A percentile compares a stretch with the other conserved stretches of the same genome.
phyloP scores from a whole-genome alignment of 2,888 invertebrate species.

The Aporophyla lueneburgensis region DNA sequence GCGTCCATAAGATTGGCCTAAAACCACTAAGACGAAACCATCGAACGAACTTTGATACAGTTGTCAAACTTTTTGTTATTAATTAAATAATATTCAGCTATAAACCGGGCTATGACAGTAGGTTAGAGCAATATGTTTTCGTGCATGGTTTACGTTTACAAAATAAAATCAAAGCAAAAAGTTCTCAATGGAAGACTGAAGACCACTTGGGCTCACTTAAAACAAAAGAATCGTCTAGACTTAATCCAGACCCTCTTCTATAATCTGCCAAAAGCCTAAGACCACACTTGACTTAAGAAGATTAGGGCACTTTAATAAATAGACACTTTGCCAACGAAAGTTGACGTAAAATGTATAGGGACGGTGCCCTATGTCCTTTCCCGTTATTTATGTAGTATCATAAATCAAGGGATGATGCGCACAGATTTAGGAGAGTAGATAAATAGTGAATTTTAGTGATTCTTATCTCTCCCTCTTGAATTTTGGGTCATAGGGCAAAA shows the following conservation, averaged over 20 bases:
- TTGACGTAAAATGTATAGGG: constrained; percentile 39
- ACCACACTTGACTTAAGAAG: constrained; percentile 35
- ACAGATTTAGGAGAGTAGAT: constrained; percentile 63
- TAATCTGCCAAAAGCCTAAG: constrained; percentile 13
- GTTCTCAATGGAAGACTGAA: not conserved
- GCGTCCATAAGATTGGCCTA: no score
- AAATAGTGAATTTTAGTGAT: constrained; percentile 69
- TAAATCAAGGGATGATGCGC: constrained; percentile 66
- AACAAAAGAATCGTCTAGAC: not conserved
- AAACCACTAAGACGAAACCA: not conserved
- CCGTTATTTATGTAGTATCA: constrained; percentile 52
- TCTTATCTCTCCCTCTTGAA: constrained; percentile 72
- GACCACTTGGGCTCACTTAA: not conserved
- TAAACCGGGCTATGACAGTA: not conserved
- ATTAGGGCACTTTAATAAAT: constrained; percentile 47
- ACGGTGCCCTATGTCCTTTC: constrained; percentile 40
- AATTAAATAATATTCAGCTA: not conserved
- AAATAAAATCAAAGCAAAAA: not conserved
- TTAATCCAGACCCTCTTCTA: not conserved
- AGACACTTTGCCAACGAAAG: constrained; percentile 38
- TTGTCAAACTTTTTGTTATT: not conserved
- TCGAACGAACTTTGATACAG: not conserved
- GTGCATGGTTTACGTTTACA: not conserved
- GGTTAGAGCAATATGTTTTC: not conserved
- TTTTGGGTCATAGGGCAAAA: constrained; percentile 12